Base-by-base conservation (phyloP, 2,888 invertebrate species). In the Megalurothrips usitatus region DNA sequence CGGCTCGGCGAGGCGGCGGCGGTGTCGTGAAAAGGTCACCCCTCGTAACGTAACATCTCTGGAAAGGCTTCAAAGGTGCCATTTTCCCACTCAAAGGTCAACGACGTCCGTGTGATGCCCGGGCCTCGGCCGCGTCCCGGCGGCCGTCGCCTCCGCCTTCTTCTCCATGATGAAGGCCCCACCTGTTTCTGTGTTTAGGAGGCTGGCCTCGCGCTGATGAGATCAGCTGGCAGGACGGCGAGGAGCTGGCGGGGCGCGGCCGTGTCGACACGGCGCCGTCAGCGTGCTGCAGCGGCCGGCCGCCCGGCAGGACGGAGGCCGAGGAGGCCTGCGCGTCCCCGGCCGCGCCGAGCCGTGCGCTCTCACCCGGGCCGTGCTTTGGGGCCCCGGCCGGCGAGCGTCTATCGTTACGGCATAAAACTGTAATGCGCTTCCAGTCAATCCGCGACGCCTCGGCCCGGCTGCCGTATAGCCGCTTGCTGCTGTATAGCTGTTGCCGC, bases 1-100 rank as follows among this genome's bases (percentile, higher is more conserved):
- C 58, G 14, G 17, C 19, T 17, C 58, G 17, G 68, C 26, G 26
- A 11, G 68, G 23, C 68, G 12, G 23, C 14, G 58, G 68, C 8
- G 11, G 23, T 26, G 68, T 58, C 58, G 19, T 58, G 58, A 6
- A 58, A 58, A 58, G 58, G 58, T 58, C 58, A 58, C 14, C 58
- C 58, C 58, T 58, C 58, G 14, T 9, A 43, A 58, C 58, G 58
- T 58, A 58, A 58, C 58, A 19, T 58, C 58, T 58, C 58, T 26
- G 23, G 68, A 75, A 58, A 19, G 58, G 19, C 14, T 19, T 58
- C 58, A 9, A 14, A 58, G 68, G 68, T 75, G 68, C 68, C 68
- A 75, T 75, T 75, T 75, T 75, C 68, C 68, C 68, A 75, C 68
- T 75, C 68, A 75, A 75, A 75, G 68, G 68, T 75, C 68, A 75